Evolutionary conservation across 2,797 vertebrate species (phyloP).

Genomic region (Micromesistius poutassou): DNA sequence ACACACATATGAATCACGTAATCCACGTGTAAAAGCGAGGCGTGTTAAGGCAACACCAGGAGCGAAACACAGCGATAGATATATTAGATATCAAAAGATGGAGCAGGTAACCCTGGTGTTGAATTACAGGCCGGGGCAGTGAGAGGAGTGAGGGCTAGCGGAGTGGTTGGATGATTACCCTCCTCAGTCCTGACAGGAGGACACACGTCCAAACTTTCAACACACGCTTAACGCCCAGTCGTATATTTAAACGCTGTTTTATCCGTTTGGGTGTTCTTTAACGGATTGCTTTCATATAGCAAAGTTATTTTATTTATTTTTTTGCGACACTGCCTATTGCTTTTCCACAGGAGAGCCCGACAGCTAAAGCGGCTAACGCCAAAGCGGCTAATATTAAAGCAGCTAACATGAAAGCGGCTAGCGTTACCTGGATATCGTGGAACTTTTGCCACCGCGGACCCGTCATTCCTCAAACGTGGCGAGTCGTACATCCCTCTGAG

Average conservation of each 20-base stretch:
- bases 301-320: too few relatives aligned
- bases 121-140: conserved; percentile 50
- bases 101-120: neutral
- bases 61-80: neutral
- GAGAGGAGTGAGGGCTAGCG: conserved; percentile 26
- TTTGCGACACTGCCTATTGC: conserved; percentile 53
- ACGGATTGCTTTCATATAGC: conserved; percentile 30
- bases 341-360: conserved; percentile 33
- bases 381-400: too few relatives aligned
- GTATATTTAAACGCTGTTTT: neutral
- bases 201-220: neutral
- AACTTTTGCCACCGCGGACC: conserved; percentile 25
- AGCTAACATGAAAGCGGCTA: conserved; percentile 14
- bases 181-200: conserved; percentile 7
- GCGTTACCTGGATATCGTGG: conserved; percentile 47
- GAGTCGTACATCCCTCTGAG: neutral
- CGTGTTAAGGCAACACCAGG: too few relatives aligned
- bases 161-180: conserved; percentile 22
- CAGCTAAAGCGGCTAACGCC: conserved; percentile 20
- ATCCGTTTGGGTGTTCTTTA: neutral
- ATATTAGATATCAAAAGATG: neutral
- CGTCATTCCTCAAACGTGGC: conserved; percentile 17
- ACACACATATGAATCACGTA: neutral
- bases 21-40: too few relatives aligned
- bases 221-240: fast-evolving